Percentiles rank a stretch among this genome's conserved stretches.
Evolutionary conservation across 2,113 vertebrate genomes (phyloP).

Genomic region (Platichthys flesus): DNA sequence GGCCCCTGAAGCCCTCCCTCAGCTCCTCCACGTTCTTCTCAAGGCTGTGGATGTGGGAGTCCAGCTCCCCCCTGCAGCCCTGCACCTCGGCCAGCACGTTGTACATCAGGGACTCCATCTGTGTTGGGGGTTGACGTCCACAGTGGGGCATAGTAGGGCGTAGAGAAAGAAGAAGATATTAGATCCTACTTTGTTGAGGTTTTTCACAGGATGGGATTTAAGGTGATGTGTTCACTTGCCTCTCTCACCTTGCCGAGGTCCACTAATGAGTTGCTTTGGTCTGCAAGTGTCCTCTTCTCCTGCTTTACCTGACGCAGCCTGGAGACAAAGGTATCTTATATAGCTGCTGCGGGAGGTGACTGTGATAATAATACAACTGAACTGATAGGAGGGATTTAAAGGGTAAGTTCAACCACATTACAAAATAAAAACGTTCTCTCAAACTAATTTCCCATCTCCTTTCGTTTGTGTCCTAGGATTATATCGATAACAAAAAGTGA

Average conservation of each 20-base stretch:
- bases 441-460: too few relatives aligned
- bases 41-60: conserved; percentile 83
- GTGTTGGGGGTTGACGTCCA: not conserved
- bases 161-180: conserved; percentile 11
- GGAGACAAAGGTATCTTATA: not conserved
- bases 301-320: conserved; percentile 92
- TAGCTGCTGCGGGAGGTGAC: not conserved
- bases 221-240: conserved; percentile 74
- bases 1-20: conserved; percentile 75
- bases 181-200: not conserved
- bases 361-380: not conserved
- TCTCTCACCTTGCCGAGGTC: conserved; percentile 84
- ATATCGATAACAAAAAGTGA: too few relatives aligned
- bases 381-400: not conserved
- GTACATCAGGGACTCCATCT: conserved; percentile 89
- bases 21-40: conserved; percentile 79
- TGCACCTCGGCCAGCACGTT: conserved; percentile 89
- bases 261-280: conserved; percentile 89
- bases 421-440: too few relatives aligned
- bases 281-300: conserved; percentile 90
- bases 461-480: too few relatives aligned
- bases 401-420: too few relatives aligned
- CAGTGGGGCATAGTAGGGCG: not conserved
- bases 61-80: conserved; percentile 86
- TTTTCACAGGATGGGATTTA: conserved; percentile 18